These are phyloP conservation scores for Peromyscus attwateri DNA, from an alignment of 2,797 vertebrate species.

Conservation along the genomic window DNA sequence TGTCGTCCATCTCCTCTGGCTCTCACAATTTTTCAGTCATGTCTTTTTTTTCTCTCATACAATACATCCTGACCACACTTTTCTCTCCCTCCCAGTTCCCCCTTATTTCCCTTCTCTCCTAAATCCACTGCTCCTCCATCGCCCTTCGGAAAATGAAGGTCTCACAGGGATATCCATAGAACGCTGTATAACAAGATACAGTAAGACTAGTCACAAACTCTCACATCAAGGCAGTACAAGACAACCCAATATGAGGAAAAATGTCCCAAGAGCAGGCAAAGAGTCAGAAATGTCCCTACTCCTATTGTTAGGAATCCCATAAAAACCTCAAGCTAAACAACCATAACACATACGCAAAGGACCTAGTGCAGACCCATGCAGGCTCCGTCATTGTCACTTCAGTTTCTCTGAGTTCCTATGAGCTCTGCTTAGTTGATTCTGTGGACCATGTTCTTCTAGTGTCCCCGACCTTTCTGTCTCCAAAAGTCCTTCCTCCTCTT, in stretches of 20 bases:
- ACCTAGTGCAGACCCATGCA: neutral
- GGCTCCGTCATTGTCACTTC: neutral
- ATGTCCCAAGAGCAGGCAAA: neutral
- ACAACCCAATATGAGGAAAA: neutral
- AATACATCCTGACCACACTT: neutral
- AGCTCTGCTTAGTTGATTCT: neutral
- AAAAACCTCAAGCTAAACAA: neutral
- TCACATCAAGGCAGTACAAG: neutral
- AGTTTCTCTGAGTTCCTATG: neutral
- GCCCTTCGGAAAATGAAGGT: neutral
- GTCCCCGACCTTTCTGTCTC: no score
- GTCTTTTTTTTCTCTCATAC: neutral
- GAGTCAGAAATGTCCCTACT: neutral
- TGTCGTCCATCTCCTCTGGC: neutral
- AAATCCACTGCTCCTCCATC: neutral
- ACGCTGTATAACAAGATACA: neutral
- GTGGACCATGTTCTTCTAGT: neutral
- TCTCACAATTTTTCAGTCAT: neutral
- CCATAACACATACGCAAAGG: neutral
- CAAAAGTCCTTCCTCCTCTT: neutral
- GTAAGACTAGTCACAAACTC: neutral
- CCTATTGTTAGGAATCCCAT: neutral
- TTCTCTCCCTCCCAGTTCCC: neutral
- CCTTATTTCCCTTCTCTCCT: neutral
- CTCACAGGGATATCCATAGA: neutral